These are phyloP conservation scores for Nineta flava DNA, from an alignment of 2,888 invertebrate species.

Conservation along the genomic window DNA sequence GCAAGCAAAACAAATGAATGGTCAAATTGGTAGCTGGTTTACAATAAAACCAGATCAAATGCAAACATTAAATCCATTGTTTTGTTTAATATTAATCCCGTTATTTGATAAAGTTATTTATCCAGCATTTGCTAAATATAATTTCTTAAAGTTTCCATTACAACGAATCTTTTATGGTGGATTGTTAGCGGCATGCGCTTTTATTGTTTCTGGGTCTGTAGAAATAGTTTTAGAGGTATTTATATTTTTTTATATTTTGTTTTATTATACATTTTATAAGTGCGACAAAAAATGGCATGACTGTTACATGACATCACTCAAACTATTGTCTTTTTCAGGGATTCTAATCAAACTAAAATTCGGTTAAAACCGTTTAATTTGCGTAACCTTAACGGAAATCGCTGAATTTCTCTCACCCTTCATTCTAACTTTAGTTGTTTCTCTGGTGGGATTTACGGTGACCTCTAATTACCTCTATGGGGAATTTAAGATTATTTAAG, in stretches of 20 bases:
- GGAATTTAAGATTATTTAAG: no score
- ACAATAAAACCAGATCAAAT: constrained; percentile 85
- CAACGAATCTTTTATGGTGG: constrained; percentile 83
- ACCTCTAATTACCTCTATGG: no score
- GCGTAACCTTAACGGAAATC: no score
- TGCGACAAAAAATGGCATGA: no score
- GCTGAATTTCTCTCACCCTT: no score
- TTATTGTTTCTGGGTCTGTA: constrained; percentile 75
- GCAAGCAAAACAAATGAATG: constrained; percentile 80
- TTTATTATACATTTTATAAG: no score
- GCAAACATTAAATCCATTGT: constrained; percentile 79
- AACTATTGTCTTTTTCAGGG: constrained; percentile 5
- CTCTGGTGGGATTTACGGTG: no score
- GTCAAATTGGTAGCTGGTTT: constrained; percentile 49
- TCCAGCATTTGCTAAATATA: constrained; percentile 55
- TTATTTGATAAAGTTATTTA: constrained; percentile 66
- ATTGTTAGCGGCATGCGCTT: constrained; percentile 66
- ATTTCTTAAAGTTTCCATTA: constrained; percentile 56
- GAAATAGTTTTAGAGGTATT: constrained; percentile 59
- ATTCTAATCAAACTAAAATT: no score
- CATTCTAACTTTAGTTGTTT: no score
- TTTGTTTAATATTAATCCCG: constrained; percentile 76
- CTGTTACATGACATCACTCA: no score
- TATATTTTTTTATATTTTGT: constrained; percentile 9
- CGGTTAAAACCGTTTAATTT: no score